A percentile compares a stretch with the other conserved stretches of the same genome.
Evolutionary conservation across 2,113 vertebrate species (phyloP).

Genomic region (Vulpes vulpes): DNA sequence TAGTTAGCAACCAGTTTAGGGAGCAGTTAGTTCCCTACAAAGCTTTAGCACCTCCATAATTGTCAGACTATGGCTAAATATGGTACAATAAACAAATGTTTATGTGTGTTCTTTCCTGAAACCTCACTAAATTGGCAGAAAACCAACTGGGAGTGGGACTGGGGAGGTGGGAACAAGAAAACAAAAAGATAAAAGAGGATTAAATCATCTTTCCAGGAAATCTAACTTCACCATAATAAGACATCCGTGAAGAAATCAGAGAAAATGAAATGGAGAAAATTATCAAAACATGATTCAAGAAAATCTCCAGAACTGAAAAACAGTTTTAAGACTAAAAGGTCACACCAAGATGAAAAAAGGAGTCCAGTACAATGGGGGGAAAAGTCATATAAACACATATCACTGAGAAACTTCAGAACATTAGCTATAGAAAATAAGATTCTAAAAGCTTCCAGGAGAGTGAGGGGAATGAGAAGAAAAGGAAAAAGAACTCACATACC

Average conservation of each 20-base stretch:
- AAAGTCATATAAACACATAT: neutral
- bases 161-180: neutral
- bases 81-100: neutral
- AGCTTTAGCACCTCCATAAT: neutral
- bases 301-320: neutral
- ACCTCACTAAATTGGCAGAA: neutral
- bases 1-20: neutral
- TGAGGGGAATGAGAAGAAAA: neutral
- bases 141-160: neutral
- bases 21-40: neutral
- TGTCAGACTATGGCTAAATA: neutral
- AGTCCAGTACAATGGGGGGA: neutral
- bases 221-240: neutral
- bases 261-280: neutral
- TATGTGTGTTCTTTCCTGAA: neutral
- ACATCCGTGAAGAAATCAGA: slow-evolving; percentile 23
- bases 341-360: neutral
- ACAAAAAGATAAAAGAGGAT: slow-evolving; percentile 3
- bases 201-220: neutral
- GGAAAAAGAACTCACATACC: neutral
- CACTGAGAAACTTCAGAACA: neutral
- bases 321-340: neutral
- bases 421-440: neutral
- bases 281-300: slow-evolving; percentile 2
- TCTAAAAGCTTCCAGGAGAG: neutral